Base-by-base conservation (phyloP, 2,888 invertebrate genomes). In the Mystacides longicornis region DNA sequence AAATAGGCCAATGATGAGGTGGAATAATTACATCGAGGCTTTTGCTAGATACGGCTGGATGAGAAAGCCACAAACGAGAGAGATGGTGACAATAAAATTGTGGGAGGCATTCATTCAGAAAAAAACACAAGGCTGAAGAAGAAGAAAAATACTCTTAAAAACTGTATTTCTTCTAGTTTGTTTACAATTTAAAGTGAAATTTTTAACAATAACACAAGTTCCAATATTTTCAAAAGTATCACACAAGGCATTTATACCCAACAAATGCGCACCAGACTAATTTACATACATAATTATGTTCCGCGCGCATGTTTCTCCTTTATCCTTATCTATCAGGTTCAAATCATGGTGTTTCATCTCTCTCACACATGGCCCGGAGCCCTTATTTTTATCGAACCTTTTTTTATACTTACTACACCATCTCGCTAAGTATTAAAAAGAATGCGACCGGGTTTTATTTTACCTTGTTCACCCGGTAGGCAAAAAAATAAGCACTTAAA, bases 251-350 rank as follows among this genome's bases (percentile, higher is more conserved):
- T n/a, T n/a, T 7, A 7, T 46, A 46, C 45, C 53, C 50, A 52
- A 47, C 52, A 56, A 50, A 31, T 57, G 56, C 58, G 60, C 58
- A 42, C 46, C n/a, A 54, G 47, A 31, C 57, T 58, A 31, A 60
- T 60, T 59, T 60, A 52, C 60, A 60, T 60, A 59, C 54, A 52
- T 59, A 59, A 60, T 60, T 59, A 54, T 55, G 57, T 51, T 54
- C 58, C 49, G 33, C 56, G 58, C 53, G 58, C 55, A 57, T 49
- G 55, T 49, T 45, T 16, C 23, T 22, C 18, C 23, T 48, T 9
- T 31, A 27, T 31, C 49, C 33, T 19, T 53, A 47, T 48, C 48
- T 49, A 42, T 46, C 48, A 22, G 33, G 22, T 33, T 42, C 49
- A 18, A 48, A 46, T 46, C 16, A 45, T 19, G n/a, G 37, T 20